Base-by-base conservation (phyloP, 1,140 invertebrate genomes). In the Globodera rostochiensis region DNA sequence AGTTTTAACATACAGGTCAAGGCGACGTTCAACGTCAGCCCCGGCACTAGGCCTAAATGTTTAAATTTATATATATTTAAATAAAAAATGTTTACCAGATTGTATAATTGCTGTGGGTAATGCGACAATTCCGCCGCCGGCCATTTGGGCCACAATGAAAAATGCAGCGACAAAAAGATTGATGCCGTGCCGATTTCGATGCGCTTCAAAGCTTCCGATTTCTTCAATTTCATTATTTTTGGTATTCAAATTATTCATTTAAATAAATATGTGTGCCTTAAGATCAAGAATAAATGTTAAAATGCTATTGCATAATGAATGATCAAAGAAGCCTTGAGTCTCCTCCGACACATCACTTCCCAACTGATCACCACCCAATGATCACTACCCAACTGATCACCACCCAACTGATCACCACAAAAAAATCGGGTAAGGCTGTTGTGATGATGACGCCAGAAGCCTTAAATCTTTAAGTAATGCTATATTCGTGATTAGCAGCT, bases 61-160 rank as follows among this genome's bases (percentile, higher is more conserved):
- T 66, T n/a, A 49, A 45, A 64, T 93, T 87, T 46, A 90, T 79
- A 84, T 80, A 73, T 82, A 73, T 77, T 74, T 79, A 64, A 71
- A 19, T 66, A 13, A 74, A 66, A 73, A 69, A 25, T 11, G 84
- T 87, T 88, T 90, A 94, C 93, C 93, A 83, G 92, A 91, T 86
- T 93, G 91, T 50, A 92, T 92, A 6, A 94, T 88, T 0, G 93
- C 93, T 79, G 90, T 90, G 0, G 94, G 94, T 21, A 94, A 90
- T 9, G 93, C 93, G 67, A 94, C 89, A 8, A 94, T 92, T 6
- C 94, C 94, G 83, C 93, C 93, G 21, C 94, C 94, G 2, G 93
- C 93, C 92, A 94, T 94, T 88, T 94, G 93, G 0, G 93, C 94
- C 7, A 92, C 92, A 36, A 94, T 92, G 85, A 94, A 93, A 57